Conservation (phyloP, 2,797 vertebrate species). For the Ceryle rudis region DNA sequence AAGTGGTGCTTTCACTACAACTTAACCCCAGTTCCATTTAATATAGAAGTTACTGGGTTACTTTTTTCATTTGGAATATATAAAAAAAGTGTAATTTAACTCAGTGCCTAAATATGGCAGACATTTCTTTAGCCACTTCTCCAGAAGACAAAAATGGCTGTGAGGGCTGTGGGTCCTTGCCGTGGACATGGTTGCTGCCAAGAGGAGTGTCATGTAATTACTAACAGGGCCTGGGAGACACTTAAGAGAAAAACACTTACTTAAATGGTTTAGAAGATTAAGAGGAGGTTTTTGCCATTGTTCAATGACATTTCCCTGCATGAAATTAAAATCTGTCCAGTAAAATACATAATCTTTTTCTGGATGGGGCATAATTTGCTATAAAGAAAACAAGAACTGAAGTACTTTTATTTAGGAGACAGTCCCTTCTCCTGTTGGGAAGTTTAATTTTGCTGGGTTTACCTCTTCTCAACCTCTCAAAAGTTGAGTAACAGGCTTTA, state of each 20-base stretch:
- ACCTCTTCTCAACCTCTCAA: background rate
- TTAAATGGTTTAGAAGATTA: background rate
- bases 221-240: background rate
- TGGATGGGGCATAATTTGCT: background rate
- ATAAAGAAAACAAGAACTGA: background rate
- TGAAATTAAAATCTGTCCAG: background rate
- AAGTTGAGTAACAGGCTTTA: background rate
- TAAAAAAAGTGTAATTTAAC: background rate
- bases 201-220: background rate
- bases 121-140: background rate
- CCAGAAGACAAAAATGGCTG: background rate
- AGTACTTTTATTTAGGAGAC: background rate
- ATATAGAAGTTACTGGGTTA: background rate
- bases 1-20: background rate
- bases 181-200: background rate
- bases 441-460: background rate
- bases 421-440: background rate
- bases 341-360: background rate
- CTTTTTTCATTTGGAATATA: background rate
- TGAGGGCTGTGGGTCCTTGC: background rate
- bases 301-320: background rate
- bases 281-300: background rate
- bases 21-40: background rate
- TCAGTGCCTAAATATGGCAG: background rate
- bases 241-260: background rate